Conservation (phyloP, 2,797 vertebrate species). For the Danio jaintianensis region DNA sequence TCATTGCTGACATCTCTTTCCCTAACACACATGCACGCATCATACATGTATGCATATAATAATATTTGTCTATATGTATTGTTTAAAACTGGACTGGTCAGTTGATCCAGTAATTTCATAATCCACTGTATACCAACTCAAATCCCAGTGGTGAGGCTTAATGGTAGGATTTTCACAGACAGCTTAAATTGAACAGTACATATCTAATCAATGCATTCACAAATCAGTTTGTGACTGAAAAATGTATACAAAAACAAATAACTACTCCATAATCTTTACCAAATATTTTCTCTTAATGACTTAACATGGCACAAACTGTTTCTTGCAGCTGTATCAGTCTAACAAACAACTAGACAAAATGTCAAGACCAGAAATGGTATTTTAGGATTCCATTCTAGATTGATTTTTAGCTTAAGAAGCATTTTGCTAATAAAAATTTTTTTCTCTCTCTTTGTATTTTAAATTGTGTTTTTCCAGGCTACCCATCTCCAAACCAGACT, state of each 20-base stretch:
- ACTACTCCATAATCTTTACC: background rate
- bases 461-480: constrained; percentile 67
- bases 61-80: background rate
- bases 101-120: background rate
- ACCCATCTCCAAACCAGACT: constrained; percentile 72
- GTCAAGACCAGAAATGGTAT: background rate
- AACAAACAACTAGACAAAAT: background rate
- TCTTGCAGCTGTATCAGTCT: background rate
- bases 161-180: background rate
- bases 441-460: background rate
- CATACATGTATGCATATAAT: background rate
- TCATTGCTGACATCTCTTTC: background rate
- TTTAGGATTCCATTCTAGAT: background rate
- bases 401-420: background rate
- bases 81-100: background rate
- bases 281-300: background rate
- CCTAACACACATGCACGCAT: background rate
- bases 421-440: background rate
- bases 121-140: background rate
- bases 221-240: background rate
- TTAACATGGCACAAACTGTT: background rate
- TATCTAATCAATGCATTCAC: background rate
- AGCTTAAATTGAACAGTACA: background rate
- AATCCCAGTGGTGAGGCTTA: background rate
- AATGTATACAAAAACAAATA: background rate